Conservation (phyloP, 2,113 vertebrate species). For the Campylorhamphus procurvoides region DNA sequence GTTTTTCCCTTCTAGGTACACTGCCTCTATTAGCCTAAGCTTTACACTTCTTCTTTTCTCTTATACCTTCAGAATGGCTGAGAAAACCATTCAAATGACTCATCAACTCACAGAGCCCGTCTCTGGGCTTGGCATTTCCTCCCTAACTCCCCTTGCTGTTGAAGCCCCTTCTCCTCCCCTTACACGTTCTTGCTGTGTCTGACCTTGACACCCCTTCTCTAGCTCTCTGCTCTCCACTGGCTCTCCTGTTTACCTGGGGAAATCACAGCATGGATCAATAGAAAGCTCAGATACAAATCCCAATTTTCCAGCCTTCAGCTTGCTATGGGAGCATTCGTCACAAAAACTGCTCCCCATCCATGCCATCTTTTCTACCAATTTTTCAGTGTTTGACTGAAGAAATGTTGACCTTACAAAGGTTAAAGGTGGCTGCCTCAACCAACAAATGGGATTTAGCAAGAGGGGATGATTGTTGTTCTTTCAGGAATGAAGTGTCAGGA, state of each 20-base stretch:
- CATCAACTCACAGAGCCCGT: background rate
- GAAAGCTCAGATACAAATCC: background rate
- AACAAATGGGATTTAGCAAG: conserved; percentile 65
- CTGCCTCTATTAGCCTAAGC: background rate
- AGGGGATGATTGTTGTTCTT: conserved; percentile 51
- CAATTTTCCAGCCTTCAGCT: background rate
- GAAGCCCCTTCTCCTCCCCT: background rate
- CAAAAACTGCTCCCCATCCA: background rate
- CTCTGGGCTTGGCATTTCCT: background rate
- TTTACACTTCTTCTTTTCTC: background rate
- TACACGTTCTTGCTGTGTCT: accelerated
- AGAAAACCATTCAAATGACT: background rate
- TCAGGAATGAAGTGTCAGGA: conserved; percentile 78
- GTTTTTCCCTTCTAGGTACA: background rate
- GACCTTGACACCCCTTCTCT: background rate
- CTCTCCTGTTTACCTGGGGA: background rate
- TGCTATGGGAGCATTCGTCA: background rate
- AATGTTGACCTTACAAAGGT: conserved; percentile 62
- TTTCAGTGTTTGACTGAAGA: background rate
- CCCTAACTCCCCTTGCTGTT: background rate
- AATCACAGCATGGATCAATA: background rate
- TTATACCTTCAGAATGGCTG: background rate
- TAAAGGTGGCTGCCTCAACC: conserved; percentile 65
- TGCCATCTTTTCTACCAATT: background rate
- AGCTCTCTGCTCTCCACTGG: background rate